Evolutionary conservation across 2,888 invertebrate species (phyloP).

Genomic region (Blastobasis adustella): DNA sequence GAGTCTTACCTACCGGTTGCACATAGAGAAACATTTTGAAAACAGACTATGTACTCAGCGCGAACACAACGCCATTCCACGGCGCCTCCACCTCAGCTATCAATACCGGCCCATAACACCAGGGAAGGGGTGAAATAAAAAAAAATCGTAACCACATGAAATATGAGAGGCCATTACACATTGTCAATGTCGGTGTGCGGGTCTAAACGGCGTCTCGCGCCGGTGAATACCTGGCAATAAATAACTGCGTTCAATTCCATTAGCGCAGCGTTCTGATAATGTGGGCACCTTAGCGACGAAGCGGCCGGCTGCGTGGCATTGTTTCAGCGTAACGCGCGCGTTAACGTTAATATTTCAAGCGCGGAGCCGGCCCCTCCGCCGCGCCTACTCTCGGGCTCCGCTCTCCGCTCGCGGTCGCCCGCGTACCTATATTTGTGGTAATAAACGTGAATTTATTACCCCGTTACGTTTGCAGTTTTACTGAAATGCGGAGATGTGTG

Average conservation of each 20-base stretch:
- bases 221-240: constrained; percentile 42
- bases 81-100: too few species aligned
- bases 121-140: not conserved
- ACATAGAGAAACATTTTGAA: too few species aligned
- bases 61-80: too few species aligned
- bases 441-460: constrained; percentile 70
- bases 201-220: constrained; percentile 28
- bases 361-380: constrained; percentile 49
- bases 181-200: constrained; percentile 23
- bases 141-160: constrained; percentile 25
- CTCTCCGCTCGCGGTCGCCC: constrained; percentile 60
- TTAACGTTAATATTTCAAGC: constrained; percentile 56
- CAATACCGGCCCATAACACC: too few species aligned
- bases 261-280: constrained; percentile 53
- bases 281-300: constrained; percentile 42
- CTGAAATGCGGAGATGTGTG: constrained; percentile 65
- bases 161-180: constrained; percentile 32
- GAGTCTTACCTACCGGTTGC: too few species aligned
- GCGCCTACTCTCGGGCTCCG: constrained; percentile 43
- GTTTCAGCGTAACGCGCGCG: constrained; percentile 43
- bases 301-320: constrained; percentile 31
- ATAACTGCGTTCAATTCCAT: constrained; percentile 53
- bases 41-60: too few species aligned
- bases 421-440: constrained; percentile 60
- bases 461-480: constrained; percentile 69